Evolutionary conservation across 23 tunicate species (phyloP).

Genomic region (Oikopleura dioica): DNA sequence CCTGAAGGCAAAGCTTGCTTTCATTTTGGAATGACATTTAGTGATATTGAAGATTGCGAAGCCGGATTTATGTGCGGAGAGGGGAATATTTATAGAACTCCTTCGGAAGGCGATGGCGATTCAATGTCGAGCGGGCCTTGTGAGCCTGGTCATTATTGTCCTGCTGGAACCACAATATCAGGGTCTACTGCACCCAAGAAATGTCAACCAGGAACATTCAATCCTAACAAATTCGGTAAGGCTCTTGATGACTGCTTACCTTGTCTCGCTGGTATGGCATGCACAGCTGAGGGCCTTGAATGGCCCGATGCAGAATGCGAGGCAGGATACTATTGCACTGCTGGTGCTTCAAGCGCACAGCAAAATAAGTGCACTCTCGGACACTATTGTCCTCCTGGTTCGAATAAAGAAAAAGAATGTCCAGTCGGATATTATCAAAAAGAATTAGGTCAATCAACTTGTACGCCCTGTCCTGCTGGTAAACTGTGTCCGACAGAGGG

Average conservation of each 20-base stretch:
- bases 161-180: conserved; percentile 31
- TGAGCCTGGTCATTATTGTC: conserved; percentile 56
- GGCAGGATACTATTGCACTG: conserved; percentile 37
- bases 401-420: conserved; percentile 35
- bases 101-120: conserved; percentile 17
- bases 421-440: conserved; percentile 67
- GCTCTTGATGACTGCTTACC: conserved; percentile 23
- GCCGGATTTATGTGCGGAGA: neutral
- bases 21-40: neutral
- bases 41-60: neutral
- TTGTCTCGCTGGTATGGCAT: conserved; percentile 43
- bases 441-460: conserved; percentile 14
- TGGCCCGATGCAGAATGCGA: conserved; percentile 21
- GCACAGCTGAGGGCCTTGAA: neutral
- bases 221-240: conserved; percentile 15
- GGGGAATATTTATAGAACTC: neutral
- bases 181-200: conserved; percentile 14
- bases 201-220: conserved; percentile 34
- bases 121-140: conserved; percentile 16
- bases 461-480: conserved; percentile 64
- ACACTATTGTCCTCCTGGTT: conserved; percentile 38
- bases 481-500: neutral
- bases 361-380: conserved; percentile 45
- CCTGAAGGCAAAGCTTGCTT: neutral
- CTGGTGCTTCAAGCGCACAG: conserved; percentile 34